Conservation (phyloP, 2,113 vertebrate species). For the Emydura subglobosa region DNA sequence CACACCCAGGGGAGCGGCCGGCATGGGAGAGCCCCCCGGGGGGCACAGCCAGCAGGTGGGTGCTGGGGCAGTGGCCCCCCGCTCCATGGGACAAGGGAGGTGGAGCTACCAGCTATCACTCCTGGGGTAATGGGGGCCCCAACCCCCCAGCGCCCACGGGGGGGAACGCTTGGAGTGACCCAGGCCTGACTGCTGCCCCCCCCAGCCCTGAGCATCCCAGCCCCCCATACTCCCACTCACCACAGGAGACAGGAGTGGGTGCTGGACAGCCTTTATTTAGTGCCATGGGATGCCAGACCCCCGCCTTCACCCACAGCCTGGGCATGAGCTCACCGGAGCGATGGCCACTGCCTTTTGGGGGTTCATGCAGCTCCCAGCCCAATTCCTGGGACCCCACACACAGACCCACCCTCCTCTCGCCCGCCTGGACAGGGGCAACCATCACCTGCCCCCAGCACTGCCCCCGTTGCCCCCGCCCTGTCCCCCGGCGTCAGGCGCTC, state of each 20-base stretch:
- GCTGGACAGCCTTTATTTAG: too few species aligned
- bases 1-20: neutral
- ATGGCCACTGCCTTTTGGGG: too few species aligned
- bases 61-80: neutral
- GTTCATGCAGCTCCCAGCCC: too few species aligned
- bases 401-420: too few species aligned
- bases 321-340: too few species aligned
- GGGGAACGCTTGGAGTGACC: too few species aligned
- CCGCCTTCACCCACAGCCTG: rapidly evolving
- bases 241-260: rapidly evolving
- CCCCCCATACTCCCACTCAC: rapidly evolving
- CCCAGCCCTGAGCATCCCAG: too few species aligned
- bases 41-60: neutral
- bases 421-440: rapidly evolving
- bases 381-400: neutral
- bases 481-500: conserved; percentile 90
- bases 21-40: neutral
- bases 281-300: rapidly evolving
- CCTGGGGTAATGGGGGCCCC: too few species aligned
- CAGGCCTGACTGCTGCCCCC: neutral
- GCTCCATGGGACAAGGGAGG: too few species aligned
- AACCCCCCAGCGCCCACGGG: too few species aligned
- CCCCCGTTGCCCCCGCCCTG: conserved; percentile 83
- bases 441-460: neutral
- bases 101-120: too few species aligned